These are phyloP conservation scores for Channa maculata DNA, from an alignment of 2,113 vertebrate genomes.

Conservation along the genomic window DNA sequence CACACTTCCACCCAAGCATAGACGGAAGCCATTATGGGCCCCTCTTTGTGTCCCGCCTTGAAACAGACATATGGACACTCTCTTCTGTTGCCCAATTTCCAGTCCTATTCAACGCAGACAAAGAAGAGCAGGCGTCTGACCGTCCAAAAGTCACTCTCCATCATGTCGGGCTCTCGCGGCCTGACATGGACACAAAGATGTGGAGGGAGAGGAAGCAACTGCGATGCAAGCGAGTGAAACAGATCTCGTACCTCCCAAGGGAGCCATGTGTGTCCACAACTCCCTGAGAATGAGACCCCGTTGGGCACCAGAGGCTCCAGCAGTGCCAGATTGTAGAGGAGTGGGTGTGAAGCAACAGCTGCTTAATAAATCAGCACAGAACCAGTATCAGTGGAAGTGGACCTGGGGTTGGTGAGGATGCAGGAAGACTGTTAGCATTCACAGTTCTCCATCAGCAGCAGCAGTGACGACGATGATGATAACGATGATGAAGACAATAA, in stretches of 20 bases:
- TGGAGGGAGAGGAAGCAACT: constrained; percentile 32
- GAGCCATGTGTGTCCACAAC: constrained; percentile 55
- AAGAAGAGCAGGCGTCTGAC: constrained; percentile 65
- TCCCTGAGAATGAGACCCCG: constrained; percentile 28
- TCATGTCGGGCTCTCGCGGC: constrained; percentile 71
- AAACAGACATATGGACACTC: constrained; percentile 76
- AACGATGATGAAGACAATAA: not conserved
- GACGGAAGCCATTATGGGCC: constrained; percentile 50
- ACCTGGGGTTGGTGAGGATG: not conserved
- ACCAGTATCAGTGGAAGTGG: constrained; percentile 25
- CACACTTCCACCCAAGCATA: constrained; percentile 56
- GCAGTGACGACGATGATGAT: not conserved
- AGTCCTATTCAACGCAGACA: constrained; percentile 69
- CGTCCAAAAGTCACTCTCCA: constrained; percentile 75
- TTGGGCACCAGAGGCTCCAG: constrained; percentile 37
- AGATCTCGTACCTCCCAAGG: constrained; percentile 47
- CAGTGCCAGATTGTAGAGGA: constrained; percentile 61
- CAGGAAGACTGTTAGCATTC: constrained; percentile 1
- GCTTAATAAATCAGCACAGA: constrained; percentile 61
- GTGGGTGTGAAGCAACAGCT: constrained; percentile 71
- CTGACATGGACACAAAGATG: constrained; percentile 81
- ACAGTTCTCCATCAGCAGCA: not conserved
- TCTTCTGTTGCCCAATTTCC: constrained; percentile 71
- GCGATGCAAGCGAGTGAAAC: constrained; percentile 45
- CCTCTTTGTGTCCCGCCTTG: constrained; percentile 63